Evolutionary conservation across 1,140 invertebrate species (phyloP).

Genomic region (Diplogasteroides magnus): DNA sequence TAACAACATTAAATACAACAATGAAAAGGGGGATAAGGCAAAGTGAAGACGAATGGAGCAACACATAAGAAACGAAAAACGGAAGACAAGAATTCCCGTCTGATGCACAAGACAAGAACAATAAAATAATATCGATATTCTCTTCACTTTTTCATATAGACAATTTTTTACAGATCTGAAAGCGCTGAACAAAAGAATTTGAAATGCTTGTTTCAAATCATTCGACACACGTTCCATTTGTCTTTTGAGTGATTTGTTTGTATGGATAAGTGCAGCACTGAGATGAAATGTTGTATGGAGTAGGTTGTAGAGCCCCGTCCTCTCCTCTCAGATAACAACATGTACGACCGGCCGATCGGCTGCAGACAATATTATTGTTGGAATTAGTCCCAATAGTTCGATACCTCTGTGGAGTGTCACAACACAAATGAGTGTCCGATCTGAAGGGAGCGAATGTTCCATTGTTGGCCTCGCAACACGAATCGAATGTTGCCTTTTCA

Average conservation of each 20-base stretch:
- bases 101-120: too few species aligned
- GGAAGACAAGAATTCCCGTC: too few species aligned
- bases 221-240: background rate
- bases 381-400: too few species aligned
- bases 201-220: background rate
- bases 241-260: background rate
- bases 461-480: background rate
- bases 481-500: background rate
- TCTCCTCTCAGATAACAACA: background rate
- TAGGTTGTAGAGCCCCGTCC: too few species aligned
- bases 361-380: background rate
- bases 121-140: too few species aligned
- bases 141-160: too few species aligned
- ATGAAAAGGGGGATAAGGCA: too few species aligned
- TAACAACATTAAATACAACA: too few species aligned
- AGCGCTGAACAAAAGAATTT: too few species aligned
- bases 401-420: background rate
- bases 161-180: too few species aligned
- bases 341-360: background rate
- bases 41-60: too few species aligned
- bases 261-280: background rate
- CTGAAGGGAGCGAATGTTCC: background rate
- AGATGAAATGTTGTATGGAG: background rate
- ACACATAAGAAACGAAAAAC: too few species aligned
- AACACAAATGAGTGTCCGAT: background rate